Base-by-base conservation (phyloP, 2,113 vertebrate species). In the Grammomys dolichurus region DNA sequence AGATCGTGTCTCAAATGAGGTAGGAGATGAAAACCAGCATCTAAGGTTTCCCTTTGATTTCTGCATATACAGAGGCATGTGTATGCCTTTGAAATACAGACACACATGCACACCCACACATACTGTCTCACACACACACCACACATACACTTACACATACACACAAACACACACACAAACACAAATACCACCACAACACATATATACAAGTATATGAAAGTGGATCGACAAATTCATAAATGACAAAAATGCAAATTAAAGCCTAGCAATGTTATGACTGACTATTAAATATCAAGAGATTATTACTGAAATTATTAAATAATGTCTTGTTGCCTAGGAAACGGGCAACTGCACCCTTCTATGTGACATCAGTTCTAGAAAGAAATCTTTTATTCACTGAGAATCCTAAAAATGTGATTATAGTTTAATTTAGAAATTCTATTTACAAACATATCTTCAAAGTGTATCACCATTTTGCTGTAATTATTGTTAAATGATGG, bases 371-470 rank as follows among this genome's bases (percentile, higher is more conserved):
- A 19, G 48, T 70, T 92, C 75, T 46, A 54, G 36, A 90, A 14
- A 22, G 4, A 11, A 76, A 19, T 63, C 67, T 78, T 8, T 63
- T 56, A 75, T 54, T 60, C 5, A 11, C 17, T 16, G 31, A 46
- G 75, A 84, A 33, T 13, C 31, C 60, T 77, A 89, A 9, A 86
- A 63, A 87, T 33, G 17, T 19, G 3, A 4, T 81, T 63, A 51
- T 9, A 36, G 6, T 75, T 51, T 51, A 87, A 87, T 51, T 14
- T 31, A 89, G 43, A 60, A 93, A 48, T 46, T 40, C 16, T 16
- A 1, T 69, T 31, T 81, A 65, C 31, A 94, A 97, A 86, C 12
- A 58, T 43, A 36, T 58, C 36, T 81, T 76, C 82, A 87, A 70
- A 33, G 9, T 63, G 51, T 24, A 40, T 31, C 22, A 78, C 5